phyloP scores from a whole-genome alignment of 1,140 invertebrate genomes.

The Drosophila azteca region DNA sequence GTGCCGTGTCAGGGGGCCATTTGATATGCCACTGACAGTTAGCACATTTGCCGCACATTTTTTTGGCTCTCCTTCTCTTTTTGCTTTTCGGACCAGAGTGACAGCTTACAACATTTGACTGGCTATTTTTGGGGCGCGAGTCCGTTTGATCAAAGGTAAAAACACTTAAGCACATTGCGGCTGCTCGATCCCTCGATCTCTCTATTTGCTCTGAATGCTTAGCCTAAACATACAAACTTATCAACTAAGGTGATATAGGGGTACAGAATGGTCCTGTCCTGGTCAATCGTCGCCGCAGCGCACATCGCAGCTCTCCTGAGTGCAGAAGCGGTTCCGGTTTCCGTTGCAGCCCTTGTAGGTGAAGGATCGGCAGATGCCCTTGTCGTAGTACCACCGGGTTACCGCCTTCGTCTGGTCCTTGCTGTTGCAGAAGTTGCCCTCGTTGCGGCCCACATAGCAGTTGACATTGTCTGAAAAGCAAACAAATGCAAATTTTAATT shows the following conservation, averaged over 20 bases:
- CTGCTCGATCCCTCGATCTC: constrained; percentile 9
- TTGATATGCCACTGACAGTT: constrained; percentile 73
- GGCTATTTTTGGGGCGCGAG: constrained; percentile 53
- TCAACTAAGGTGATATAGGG: constrained; percentile 22
- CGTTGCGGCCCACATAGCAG: constrained; percentile 76
- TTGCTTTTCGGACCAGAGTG: constrained; percentile 42
- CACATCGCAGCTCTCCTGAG: constrained; percentile 65
- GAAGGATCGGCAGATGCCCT: constrained; percentile 68
- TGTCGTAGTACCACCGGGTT: constrained; percentile 77
- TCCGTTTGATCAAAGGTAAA: constrained; percentile 52
- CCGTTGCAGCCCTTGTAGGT: constrained; percentile 76
- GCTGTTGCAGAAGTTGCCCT: constrained; percentile 78
- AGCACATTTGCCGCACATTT: constrained; percentile 67
- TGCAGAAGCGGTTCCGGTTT: constrained; percentile 79
- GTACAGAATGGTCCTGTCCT: too few relatives aligned
- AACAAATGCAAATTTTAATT: constrained; percentile 37
- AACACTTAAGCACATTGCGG: constrained; percentile 41
- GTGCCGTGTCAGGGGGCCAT: constrained; percentile 65
- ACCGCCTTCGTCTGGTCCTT: constrained; percentile 69
- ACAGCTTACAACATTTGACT: constrained; percentile 61
- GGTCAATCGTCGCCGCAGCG: constrained; percentile 62
- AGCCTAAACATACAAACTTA: constrained; percentile 54
- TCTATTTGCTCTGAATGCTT: constrained; percentile 47
- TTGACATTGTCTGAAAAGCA: constrained; percentile 71
- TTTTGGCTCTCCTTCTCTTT: constrained; percentile 9